phyloP scores from a whole-genome alignment of 2,888 invertebrate genomes.

The Chrysolina americana region DNA sequence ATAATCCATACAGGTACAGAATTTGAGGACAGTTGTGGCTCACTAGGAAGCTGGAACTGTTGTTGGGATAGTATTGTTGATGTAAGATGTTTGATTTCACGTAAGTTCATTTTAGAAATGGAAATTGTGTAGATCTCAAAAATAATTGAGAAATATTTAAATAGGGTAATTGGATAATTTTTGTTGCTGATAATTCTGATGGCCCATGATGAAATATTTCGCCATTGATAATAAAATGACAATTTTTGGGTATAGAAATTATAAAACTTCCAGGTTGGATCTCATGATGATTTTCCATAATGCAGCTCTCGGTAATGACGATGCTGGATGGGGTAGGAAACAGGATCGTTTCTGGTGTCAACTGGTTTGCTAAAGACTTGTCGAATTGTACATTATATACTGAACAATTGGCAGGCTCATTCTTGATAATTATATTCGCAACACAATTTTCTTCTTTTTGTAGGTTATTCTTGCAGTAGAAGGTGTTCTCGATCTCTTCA shows the following conservation, averaged over 20 bases:
- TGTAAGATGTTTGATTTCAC: no score
- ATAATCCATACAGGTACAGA: not conserved
- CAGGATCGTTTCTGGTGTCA: not conserved
- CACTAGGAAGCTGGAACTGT: no score
- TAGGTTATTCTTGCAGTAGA: constrained; percentile 20
- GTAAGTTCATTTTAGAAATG: not conserved
- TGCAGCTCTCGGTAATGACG: not conserved
- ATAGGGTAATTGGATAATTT: not conserved
- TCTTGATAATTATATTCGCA: constrained; percentile 14
- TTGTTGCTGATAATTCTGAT: not conserved
- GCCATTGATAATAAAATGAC: not conserved
- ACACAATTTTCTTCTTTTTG: not conserved
- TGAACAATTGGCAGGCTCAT: constrained; percentile 12
- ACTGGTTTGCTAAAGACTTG: not conserved
- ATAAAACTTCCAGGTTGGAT: not conserved
- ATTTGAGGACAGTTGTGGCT: no score
- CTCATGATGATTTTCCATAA: no score
- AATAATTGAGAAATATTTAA: constrained; percentile 2
- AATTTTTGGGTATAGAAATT: not conserved
- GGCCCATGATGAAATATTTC: not conserved
- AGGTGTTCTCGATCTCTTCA: constrained; percentile 24
- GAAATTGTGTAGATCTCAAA: not conserved
- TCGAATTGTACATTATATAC: not conserved
- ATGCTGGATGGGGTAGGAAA: not conserved
- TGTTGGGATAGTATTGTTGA: no score